Conservation (phyloP, 2,888 invertebrate genomes). For the Platycnemis pennipes region DNA sequence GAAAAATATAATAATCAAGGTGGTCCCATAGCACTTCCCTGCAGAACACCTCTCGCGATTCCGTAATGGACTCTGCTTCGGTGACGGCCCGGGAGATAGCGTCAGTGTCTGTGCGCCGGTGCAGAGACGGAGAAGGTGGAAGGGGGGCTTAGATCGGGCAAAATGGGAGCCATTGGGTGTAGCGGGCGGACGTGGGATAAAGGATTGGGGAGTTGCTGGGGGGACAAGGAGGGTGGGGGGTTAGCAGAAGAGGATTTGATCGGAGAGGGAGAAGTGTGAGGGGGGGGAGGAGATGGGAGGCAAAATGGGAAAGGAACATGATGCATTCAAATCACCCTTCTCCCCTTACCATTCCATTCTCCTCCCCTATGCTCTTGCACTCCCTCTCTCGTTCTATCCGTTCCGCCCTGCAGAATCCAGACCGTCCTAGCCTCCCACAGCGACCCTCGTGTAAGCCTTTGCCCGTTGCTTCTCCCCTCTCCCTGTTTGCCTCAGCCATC, state of each 20-base stretch:
- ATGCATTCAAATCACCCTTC: conserved; percentile 65
- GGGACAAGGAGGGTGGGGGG: background rate
- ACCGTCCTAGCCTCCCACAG: conserved; percentile 60
- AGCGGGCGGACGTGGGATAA: conserved; percentile 28
- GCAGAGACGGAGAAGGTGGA: background rate
- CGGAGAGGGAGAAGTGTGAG: background rate
- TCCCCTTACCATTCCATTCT: background rate
- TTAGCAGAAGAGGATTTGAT: conserved; percentile 20
- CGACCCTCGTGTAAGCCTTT: conserved; percentile 58
- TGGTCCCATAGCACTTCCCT: background rate
- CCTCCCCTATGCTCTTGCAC: background rate
- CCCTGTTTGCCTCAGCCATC: conserved; percentile 36
- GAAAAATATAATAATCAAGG: conserved; percentile 58
- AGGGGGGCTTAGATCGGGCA: conserved; percentile 1
- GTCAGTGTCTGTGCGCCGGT: conserved; percentile 24
- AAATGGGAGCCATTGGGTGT: conserved; percentile 25
- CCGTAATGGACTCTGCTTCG: conserved; percentile 28
- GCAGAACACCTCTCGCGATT: conserved; percentile 1
- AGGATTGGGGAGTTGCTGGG: conserved; percentile 8
- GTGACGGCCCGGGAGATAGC: conserved; percentile 54
- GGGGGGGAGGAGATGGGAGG: background rate
- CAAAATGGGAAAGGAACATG: conserved; percentile 41
- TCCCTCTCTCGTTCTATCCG: conserved; percentile 21
- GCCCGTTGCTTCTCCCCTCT: background rate
- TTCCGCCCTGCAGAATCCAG: conserved; percentile 28